Evolutionary conservation across 2,113 vertebrate species (phyloP), one percentile per base, ranked within the genome.

Genomic region (Maccullochella peelii): DNA sequence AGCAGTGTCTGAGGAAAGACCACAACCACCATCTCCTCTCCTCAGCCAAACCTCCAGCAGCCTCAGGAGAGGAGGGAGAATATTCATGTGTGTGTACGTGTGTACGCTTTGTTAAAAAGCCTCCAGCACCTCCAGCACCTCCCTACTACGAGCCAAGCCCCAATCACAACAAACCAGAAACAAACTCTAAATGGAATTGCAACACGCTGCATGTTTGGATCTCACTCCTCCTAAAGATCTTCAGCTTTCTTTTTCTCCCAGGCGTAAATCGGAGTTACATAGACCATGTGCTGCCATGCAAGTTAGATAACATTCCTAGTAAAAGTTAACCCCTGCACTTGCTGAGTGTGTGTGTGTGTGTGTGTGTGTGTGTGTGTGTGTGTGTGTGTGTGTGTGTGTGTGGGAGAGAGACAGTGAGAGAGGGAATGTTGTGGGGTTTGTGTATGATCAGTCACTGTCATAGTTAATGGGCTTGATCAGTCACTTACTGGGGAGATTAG

Each of bases 161-260:
- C 79, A 88, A 87, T 90, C 85, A 91, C 78, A 91, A 89, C 84
- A 90, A 90, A 86, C 72, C 63, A 83, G 70, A 87, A 86, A 85
- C 75, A 77, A 82, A 85, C 78, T 82, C 38, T 52, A 80, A 88
- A 75, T 38, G 55, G 72, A 73, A 61, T 91, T 90, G 86, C 89
- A 80, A 92, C 84, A 91, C 42, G 52, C 54, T 80, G 65, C 58
- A 82, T 79, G 74, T 87, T 84, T 85, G 78, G 82, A 86, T 89
- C 74, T 81, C 30, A 23, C 55, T 82, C 70, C 67, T 58, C 18
- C 36, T 49, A 62, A 78, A 71, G 73, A 83, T 74, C 63, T 15
- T 72, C 47, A 16, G 14, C 23, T 67, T 67, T 50, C 66, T 23
- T 25, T 36, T 57, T 2, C 72, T 79, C 85, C 66, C 61, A 57